These are phyloP conservation scores for Epicauta chinensis DNA, from an alignment of 1,140 invertebrate genomes.

Conservation along the genomic window DNA sequence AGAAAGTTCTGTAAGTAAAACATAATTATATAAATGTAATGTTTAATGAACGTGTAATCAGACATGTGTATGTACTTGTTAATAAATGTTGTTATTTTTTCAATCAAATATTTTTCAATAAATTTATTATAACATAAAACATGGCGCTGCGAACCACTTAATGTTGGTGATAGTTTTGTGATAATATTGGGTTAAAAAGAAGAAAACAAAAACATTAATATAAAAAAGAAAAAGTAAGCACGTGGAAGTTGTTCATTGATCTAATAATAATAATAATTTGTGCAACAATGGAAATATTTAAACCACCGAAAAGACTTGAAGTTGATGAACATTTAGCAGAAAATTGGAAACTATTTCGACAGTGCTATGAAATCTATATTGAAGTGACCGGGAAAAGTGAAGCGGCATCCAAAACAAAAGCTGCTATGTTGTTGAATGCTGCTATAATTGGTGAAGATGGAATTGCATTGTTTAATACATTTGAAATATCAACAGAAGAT, in stretches of 20 bases:
- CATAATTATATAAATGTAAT: too few relatives aligned
- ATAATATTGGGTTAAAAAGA: background rate
- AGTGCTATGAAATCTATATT: constrained; percentile 20
- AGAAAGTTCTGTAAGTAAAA: too few relatives aligned
- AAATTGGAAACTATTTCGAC: constrained; percentile 24
- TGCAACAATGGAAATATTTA: background rate
- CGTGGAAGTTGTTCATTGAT: background rate
- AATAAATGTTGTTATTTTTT: too few relatives aligned
- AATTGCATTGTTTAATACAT: constrained; percentile 21
- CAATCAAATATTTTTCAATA: too few relatives aligned
- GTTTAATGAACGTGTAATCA: too few relatives aligned
- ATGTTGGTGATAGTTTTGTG: background rate
- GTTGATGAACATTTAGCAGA: constrained; percentile 19
- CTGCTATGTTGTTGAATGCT: constrained; percentile 20
- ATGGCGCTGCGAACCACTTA: background rate
- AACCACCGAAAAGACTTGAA: constrained; percentile 25
- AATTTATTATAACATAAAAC: background rate
- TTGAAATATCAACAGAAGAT: constrained; percentile 17
- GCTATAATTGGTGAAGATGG: constrained; percentile 16
- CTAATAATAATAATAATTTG: background rate
- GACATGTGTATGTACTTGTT: too few relatives aligned
- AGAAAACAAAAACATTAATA: background rate
- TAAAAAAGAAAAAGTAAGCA: background rate
- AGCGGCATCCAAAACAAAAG: constrained; percentile 9
- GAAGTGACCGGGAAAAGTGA: constrained; percentile 9